Percentiles rank a stretch among this genome's conserved stretches.
These are phyloP conservation scores for Hydractinia symbiolongicarpus DNA, from an alignment of 30 jellyfish, hydroid and myxozoan species.

Conservation along the genomic window DNA sequence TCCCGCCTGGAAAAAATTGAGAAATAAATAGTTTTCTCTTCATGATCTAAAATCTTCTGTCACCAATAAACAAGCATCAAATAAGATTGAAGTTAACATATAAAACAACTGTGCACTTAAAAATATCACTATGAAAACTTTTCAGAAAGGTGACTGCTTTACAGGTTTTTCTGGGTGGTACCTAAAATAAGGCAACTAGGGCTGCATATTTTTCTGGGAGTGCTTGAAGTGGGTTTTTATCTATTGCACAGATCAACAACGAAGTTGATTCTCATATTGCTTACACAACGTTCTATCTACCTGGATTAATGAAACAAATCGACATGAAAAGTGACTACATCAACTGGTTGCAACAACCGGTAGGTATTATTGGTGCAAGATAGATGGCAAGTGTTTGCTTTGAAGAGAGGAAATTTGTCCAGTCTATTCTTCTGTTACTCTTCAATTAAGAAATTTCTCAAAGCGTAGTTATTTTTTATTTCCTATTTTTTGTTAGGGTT, in stretches of 20 bases:
- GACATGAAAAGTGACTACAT: slow-evolving; percentile 48
- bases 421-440: background rate
- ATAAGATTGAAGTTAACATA: background rate
- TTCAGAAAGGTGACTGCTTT: too few species aligned
- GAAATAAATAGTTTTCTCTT: too few species aligned
- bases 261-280: slow-evolving; percentile 45
- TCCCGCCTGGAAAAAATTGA: too few species aligned
- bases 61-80: too few species aligned
- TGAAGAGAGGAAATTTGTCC: background rate
- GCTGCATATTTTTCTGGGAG: too few species aligned
- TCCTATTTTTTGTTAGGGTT: background rate
- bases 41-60: too few species aligned
- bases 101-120: too few species aligned
- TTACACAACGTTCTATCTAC: slow-evolving; percentile 53
- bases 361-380: background rate
- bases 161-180: too few species aligned
- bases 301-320: slow-evolving; percentile 31
- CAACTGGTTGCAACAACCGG: slow-evolving; percentile 22
- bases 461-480: background rate
- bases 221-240: background rate
- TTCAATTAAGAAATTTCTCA: background rate
- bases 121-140: too few species aligned
- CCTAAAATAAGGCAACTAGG: too few species aligned
- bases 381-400: background rate
- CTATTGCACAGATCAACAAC: slow-evolving; percentile 44